phyloP scores from a whole-genome alignment of 2,888 invertebrate species.

The Polyploca ridens region DNA sequence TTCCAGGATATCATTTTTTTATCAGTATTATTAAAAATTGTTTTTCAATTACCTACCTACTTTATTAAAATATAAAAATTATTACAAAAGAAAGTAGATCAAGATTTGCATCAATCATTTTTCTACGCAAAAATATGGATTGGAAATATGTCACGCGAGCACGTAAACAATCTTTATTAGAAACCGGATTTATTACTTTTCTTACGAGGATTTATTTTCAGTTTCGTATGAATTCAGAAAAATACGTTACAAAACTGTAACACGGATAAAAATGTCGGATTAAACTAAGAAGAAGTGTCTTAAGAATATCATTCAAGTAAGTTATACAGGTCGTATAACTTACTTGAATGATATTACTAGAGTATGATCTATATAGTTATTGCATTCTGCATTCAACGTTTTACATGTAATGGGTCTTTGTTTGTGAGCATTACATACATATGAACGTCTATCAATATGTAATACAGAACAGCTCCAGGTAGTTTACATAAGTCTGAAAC shows the following conservation, averaged over 20 bases:
- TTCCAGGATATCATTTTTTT: no score
- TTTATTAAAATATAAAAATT: no score
- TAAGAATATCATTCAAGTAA: no score
- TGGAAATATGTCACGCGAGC: background rate
- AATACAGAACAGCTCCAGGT: slow-evolving; percentile 38
- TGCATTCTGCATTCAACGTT: background rate
- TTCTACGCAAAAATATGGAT: background rate
- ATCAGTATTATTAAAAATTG: no score
- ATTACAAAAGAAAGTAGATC: no score
- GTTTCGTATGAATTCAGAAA: background rate
- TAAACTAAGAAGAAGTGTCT: no score
- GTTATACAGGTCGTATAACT: no score
- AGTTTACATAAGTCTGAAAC: slow-evolving; percentile 44
- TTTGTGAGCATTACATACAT: slow-evolving; percentile 20
- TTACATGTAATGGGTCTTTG: slow-evolving; percentile 9
- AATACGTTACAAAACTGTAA: background rate
- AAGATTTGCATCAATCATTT: no score
- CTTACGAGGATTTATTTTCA: background rate
- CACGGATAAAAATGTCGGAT: no score
- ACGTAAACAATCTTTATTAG: slow-evolving; percentile 3
- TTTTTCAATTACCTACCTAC: no score
- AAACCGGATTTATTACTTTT: background rate
- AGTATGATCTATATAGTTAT: background rate
- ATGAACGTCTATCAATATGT: slow-evolving; percentile 35
- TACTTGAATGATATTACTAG: background rate